Conservation (phyloP, 2,888 invertebrate species). For the Hyposoter didymator region DNA sequence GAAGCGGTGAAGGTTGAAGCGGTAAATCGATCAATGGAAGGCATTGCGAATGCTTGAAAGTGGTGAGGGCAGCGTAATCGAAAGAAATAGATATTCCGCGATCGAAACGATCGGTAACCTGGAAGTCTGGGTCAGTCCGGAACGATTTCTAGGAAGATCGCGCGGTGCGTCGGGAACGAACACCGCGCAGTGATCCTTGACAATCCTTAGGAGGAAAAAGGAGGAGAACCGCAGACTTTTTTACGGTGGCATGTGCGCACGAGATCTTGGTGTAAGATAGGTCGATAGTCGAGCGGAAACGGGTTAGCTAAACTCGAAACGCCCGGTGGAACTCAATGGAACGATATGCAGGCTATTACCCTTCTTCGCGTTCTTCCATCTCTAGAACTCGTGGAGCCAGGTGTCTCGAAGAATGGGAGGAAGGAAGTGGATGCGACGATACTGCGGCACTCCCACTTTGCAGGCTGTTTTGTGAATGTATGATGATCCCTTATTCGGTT, state of each 20-base stretch:
- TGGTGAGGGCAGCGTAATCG: background rate
- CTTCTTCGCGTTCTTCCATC: constrained; percentile 49
- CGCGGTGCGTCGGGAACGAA: background rate
- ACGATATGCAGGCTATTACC: constrained; percentile 43
- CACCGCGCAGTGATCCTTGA: background rate
- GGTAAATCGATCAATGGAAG: constrained; percentile 2
- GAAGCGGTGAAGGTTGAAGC: background rate
- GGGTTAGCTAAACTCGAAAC: constrained; percentile 33
- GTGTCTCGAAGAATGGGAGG: constrained; percentile 53
- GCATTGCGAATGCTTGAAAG: background rate
- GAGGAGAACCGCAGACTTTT: constrained; percentile 23
- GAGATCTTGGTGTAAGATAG: constrained; percentile 7
- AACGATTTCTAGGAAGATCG: constrained; percentile 2
- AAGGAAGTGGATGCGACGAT: constrained; percentile 51
- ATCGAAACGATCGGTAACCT: background rate
- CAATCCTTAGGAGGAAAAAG: background rate
- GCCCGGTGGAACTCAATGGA: constrained; percentile 46
- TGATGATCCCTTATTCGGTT: constrained; percentile 42
- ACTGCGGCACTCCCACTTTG: background rate
- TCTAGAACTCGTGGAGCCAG: constrained; percentile 34
- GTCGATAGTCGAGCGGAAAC: constrained; percentile 52
- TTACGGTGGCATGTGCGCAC: constrained; percentile 27
- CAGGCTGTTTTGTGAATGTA: constrained; percentile 37
- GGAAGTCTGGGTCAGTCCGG: background rate
- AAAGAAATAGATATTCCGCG: background rate